Percentiles rank a stretch among this genome's conserved stretches.
Evolutionary conservation across 2,888 invertebrate species (phyloP).

Genomic region (Sinotaia quadrata): DNA sequence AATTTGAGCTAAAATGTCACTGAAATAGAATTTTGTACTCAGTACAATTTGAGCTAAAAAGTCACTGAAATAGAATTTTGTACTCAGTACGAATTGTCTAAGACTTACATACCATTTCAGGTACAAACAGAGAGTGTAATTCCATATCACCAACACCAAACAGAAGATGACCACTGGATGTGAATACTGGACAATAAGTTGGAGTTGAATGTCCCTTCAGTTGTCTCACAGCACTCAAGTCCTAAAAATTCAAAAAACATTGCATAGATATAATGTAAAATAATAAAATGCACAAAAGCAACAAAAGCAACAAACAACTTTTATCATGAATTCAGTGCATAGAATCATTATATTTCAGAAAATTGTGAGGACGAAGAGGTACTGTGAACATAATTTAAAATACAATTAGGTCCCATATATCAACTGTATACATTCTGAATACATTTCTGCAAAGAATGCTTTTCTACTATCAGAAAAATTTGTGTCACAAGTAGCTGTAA

Average conservation of each 20-base stretch:
- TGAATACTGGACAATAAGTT: constrained; percentile 84
- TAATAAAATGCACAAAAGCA: not conserved
- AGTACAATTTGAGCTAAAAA: no score
- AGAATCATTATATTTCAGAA: not conserved
- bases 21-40: no score
- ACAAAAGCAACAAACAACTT: not conserved
- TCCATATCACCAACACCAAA: constrained; percentile 89
- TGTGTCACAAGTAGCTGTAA: no score
- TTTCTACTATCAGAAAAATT: no score
- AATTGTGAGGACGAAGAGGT: no score
- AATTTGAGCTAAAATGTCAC: no score
- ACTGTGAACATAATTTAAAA: no score
- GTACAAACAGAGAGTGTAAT: constrained; percentile 81
- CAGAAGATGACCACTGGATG: constrained; percentile 83
- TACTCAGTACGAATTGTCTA: no score
- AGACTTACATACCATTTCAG: constrained; percentile 72
- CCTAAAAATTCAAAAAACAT: constrained; percentile 44
- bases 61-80: no score
- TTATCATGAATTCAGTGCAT: not conserved
- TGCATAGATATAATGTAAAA: not conserved
- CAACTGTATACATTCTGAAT: no score
- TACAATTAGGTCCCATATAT: no score
- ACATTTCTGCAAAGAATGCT: no score
- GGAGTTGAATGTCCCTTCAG: constrained; percentile 75
- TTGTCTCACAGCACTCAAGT: constrained; percentile 53